Percentiles rank a stretch among this genome's conserved stretches.
Evolutionary conservation across 2,797 vertebrate species (phyloP).

Genomic region (Lutjanus campechanus): DNA sequence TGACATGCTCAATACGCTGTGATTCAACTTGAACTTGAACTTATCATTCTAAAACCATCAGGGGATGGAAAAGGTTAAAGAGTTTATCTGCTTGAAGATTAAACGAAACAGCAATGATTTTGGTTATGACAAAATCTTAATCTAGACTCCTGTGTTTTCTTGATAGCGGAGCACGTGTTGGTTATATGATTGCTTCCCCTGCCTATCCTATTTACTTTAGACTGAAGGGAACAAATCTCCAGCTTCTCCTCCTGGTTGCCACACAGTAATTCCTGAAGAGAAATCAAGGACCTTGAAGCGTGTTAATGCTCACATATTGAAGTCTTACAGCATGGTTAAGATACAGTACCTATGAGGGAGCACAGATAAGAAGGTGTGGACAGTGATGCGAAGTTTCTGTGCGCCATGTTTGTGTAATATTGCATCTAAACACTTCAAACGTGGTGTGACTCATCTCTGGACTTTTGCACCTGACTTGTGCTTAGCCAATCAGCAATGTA

Average conservation of each 20-base stretch:
- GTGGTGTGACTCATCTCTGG: slow-evolving; percentile 64
- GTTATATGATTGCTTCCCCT: slow-evolving; percentile 85
- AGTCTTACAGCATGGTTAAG: slow-evolving; percentile 86
- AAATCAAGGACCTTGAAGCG: slow-evolving; percentile 88
- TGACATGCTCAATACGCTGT: slow-evolving; percentile 55
- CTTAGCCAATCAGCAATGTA: slow-evolving; percentile 63
- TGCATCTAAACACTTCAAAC: slow-evolving; percentile 77
- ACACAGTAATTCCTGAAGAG: slow-evolving; percentile 85
- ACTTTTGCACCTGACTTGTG: slow-evolving; percentile 62
- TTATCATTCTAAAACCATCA: slow-evolving; percentile 73
- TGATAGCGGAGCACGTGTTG: slow-evolving; percentile 83
- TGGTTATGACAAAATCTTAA: slow-evolving; percentile 85
- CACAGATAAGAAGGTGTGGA: slow-evolving; percentile 84
- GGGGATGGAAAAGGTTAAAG: slow-evolving; percentile 67
- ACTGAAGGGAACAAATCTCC: slow-evolving; percentile 86
- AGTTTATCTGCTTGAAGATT: slow-evolving; percentile 81
- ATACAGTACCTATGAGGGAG: slow-evolving; percentile 83
- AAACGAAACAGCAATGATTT: slow-evolving; percentile 84
- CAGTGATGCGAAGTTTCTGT: slow-evolving; percentile 82
- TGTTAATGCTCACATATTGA: slow-evolving; percentile 88
- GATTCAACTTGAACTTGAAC: slow-evolving; percentile 66
- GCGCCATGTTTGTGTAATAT: slow-evolving; percentile 78
- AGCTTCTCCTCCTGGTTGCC: slow-evolving; percentile 79
- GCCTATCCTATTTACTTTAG: slow-evolving; percentile 86
- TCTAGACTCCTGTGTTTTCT: slow-evolving; percentile 87